These are phyloP conservation scores for Dinothrombium tinctorium DNA, from an alignment of 1,140 invertebrate species.

Conservation along the genomic window DNA sequence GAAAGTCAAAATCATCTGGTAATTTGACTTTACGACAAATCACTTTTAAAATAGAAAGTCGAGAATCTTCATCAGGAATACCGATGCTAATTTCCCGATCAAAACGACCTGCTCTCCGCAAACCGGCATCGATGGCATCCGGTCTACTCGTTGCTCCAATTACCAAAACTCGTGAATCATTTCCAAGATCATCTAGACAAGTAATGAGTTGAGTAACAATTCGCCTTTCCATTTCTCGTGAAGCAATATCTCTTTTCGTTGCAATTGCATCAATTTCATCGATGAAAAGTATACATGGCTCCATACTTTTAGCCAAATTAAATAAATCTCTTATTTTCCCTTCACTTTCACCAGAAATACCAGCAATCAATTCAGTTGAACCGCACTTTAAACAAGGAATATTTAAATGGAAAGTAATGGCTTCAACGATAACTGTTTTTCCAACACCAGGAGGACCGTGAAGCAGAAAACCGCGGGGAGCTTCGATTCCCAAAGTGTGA, in stretches of 20 bases:
- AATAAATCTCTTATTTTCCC: constrained; percentile 72
- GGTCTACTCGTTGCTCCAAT: constrained; percentile 85
- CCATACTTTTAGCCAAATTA: constrained; percentile 42
- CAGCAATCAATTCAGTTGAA: constrained; percentile 74
- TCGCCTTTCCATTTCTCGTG: constrained; percentile 78
- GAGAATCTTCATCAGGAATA: constrained; percentile 61
- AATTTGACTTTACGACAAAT: constrained; percentile 39
- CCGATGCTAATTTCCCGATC: constrained; percentile 75
- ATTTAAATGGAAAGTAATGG: constrained; percentile 50
- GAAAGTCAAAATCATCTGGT: constrained; percentile 38
- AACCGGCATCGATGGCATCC: constrained; percentile 71
- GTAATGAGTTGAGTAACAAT: constrained; percentile 76
- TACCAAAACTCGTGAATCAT: constrained; percentile 40
- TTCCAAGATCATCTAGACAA: constrained; percentile 47
- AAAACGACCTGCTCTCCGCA: constrained; percentile 63
- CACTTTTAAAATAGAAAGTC: constrained; percentile 30
- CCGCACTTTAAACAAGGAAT: constrained; percentile 60
- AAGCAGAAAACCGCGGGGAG: constrained; percentile 47
- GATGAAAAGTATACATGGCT: constrained; percentile 71
- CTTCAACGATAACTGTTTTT: constrained; percentile 69
- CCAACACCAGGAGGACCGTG: constrained; percentile 82
- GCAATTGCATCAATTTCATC: constrained; percentile 82
- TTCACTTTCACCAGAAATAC: constrained; percentile 80
- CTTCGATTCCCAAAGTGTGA: constrained; percentile 33
- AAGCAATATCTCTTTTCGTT: constrained; percentile 50